Percentiles rank a stretch among this genome's conserved stretches.
These are phyloP conservation scores for Brachionus koreanus DNA, from an alignment of 1,140 invertebrate species.

Conservation along the genomic window DNA sequence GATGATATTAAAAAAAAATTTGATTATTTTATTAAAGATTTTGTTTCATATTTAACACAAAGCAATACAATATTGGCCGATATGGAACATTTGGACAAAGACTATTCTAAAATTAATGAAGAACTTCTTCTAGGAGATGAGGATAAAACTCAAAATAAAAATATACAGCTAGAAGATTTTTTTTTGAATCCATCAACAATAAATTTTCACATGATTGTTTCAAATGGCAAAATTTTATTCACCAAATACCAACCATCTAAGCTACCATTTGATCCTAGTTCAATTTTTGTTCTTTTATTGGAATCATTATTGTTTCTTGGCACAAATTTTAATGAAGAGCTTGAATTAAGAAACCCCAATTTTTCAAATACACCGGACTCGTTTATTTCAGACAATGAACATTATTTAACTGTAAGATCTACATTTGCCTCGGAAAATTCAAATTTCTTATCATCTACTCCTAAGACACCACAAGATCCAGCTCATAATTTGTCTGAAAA, in stretches of 20 bases:
- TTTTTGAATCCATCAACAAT: background rate
- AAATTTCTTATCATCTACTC: background rate
- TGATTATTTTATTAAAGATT: constrained; percentile 14
- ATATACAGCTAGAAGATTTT: background rate
- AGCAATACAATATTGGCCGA: background rate
- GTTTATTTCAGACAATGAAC: background rate
- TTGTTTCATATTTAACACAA: background rate
- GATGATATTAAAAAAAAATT: background rate
- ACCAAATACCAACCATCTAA: background rate
- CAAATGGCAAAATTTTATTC: background rate
- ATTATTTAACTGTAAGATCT: background rate
- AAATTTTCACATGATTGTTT: background rate
- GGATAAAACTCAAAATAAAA: background rate
- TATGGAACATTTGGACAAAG: background rate
- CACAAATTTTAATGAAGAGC: background rate
- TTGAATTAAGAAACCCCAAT: background rate
- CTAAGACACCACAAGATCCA: background rate
- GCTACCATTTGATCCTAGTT: background rate
- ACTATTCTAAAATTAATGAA: background rate
- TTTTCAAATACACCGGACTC: background rate
- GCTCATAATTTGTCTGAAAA: no score
- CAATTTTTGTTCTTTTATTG: background rate
- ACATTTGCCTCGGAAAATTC: background rate
- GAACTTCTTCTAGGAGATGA: background rate
- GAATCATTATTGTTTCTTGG: background rate